Evolutionary conservation across 2,888 invertebrate genomes (phyloP).

Genomic region (Taphrorychus bicolor): DNA sequence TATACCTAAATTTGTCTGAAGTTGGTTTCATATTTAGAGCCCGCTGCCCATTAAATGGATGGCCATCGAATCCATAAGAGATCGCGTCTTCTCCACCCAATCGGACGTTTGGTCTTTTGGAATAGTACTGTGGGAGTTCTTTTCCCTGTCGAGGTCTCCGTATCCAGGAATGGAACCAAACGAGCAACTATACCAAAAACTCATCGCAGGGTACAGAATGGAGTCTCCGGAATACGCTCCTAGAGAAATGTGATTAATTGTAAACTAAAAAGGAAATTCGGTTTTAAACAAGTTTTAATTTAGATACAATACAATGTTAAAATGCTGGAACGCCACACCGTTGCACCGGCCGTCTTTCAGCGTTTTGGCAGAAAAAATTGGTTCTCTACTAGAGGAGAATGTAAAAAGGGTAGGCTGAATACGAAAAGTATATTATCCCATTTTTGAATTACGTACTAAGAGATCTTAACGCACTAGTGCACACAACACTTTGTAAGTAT

Average conservation of each 20-base stretch:
- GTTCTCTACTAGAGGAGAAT: constrained; percentile 80
- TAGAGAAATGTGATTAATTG: constrained; percentile 72
- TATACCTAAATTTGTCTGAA: too few species aligned
- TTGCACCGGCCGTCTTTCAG: constrained; percentile 79
- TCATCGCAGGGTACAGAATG: constrained; percentile 88
- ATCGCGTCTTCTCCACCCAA: constrained; percentile 90
- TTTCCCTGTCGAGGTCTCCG: constrained; percentile 84
- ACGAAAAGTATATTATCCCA: too few species aligned
- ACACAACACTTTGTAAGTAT: too few species aligned
- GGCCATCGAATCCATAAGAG: constrained; percentile 91
- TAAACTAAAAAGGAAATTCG: background rate
- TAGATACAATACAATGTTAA: constrained; percentile 80
- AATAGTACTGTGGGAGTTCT: constrained; percentile 89
- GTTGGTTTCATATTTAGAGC: too few species aligned
- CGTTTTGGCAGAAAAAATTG: constrained; percentile 76
- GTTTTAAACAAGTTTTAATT: constrained; percentile 1
- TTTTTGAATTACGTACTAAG: too few species aligned
- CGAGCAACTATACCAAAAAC: constrained; percentile 72
- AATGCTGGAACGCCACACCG: constrained; percentile 87
- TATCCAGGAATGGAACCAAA: constrained; percentile 83
- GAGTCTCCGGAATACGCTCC: constrained; percentile 87
- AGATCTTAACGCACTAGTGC: too few species aligned
- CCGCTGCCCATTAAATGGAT: constrained; percentile 94
- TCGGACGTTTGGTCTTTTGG: constrained; percentile 96
- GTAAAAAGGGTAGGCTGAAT: constrained; percentile 71